These are phyloP conservation scores for Bombus ignitus DNA, from an alignment of 1,140 invertebrate species.

Conservation along the genomic window DNA sequence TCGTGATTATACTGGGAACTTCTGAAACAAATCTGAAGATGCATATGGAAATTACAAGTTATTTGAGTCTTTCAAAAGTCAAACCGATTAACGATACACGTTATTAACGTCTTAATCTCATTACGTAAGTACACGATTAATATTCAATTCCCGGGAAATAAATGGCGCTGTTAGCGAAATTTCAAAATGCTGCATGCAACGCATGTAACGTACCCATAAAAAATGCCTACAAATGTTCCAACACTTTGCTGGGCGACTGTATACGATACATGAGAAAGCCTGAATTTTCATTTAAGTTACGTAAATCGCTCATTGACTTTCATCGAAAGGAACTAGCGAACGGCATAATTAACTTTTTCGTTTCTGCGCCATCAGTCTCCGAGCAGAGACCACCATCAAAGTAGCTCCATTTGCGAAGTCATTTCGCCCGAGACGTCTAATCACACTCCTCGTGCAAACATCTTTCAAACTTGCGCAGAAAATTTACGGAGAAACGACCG, in stretches of 20 bases:
- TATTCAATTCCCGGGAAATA: too few species aligned
- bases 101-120: too few species aligned
- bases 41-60: too few species aligned
- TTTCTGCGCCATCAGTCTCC: conserved; percentile 11
- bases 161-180: too few species aligned
- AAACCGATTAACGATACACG: too few species aligned
- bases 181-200: too few species aligned
- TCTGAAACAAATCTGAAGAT: too few species aligned
- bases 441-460: neutral
- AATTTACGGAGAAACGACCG: neutral
- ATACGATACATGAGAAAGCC: neutral
- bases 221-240: neutral
- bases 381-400: conserved; percentile 23
- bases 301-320: neutral
- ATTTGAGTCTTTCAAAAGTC: too few species aligned
- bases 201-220: neutral
- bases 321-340: conserved; percentile 3
- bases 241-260: neutral
- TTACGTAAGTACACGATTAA: too few species aligned
- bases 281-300: neutral
- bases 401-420: conserved; percentile 34
- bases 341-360: conserved; percentile 1
- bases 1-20: too few species aligned
- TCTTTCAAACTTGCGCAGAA: neutral
- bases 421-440: conserved; percentile 26